Evolutionary conservation across 2,888 invertebrate genomes (phyloP).

Genomic region (Alloscopus bannaensis): DNA sequence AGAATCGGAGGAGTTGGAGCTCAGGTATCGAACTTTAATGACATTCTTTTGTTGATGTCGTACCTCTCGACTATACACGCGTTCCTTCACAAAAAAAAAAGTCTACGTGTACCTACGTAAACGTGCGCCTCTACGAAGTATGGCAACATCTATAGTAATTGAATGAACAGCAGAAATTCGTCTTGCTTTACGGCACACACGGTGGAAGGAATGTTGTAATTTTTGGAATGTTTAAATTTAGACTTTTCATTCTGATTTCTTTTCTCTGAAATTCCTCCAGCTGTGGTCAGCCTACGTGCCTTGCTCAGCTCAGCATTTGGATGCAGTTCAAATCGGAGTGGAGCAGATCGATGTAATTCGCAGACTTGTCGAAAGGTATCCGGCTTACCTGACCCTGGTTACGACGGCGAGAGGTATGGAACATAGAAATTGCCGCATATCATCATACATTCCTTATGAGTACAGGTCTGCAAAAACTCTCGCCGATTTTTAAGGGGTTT

Average conservation of each 20-base stretch:
- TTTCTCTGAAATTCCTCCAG: slow-evolving; percentile 72
- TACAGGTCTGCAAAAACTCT: no score
- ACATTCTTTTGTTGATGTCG: slow-evolving; percentile 62
- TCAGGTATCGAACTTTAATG: slow-evolving; percentile 73
- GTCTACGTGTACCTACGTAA: no score
- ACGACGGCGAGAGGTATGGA: slow-evolving; percentile 70
- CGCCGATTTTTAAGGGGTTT: neutral
- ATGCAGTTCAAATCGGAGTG: slow-evolving; percentile 75
- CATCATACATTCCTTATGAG: no score
- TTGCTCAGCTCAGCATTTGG: slow-evolving; percentile 74
- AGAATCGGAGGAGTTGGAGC: slow-evolving; percentile 75
- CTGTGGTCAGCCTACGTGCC: slow-evolving; percentile 76
- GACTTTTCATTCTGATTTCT: neutral
- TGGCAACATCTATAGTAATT: no score
- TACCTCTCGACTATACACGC: slow-evolving; percentile 40
- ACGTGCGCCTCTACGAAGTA: no score
- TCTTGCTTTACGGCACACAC: neutral
- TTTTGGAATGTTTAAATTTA: slow-evolving; percentile 48
- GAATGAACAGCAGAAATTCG: slow-evolving; percentile 13
- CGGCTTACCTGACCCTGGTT: slow-evolving; percentile 70
- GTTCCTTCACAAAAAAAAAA: no score
- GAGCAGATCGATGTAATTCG: slow-evolving; percentile 76
- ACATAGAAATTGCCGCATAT: no score
- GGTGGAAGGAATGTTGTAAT: slow-evolving; percentile 36
- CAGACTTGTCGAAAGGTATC: slow-evolving; percentile 73